Conservation (phyloP, 2,797 vertebrate genomes). For the Syngnathus rostellatus region DNA sequence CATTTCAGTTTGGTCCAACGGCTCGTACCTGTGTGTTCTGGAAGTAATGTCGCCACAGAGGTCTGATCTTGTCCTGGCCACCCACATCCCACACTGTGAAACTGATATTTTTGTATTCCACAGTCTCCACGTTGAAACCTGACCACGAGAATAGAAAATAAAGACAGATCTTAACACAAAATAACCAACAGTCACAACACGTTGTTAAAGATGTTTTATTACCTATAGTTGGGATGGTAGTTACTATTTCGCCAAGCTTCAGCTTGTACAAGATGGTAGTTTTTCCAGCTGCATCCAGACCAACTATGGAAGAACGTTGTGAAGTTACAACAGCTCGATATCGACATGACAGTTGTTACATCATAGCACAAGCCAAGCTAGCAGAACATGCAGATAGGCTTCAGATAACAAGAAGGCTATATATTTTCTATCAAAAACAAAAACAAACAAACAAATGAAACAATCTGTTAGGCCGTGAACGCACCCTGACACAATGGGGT, state of each 20-base stretch:
- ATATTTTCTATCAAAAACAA: background rate
- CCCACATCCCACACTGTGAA: slow-evolving; percentile 95
- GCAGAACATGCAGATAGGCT: background rate
- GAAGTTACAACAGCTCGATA: background rate
- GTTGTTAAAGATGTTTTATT: slow-evolving; percentile 50
- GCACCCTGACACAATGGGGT: background rate
- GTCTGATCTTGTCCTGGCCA: slow-evolving; percentile 89
- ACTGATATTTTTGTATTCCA: slow-evolving; percentile 90
- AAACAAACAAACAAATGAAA: background rate
- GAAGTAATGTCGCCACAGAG: slow-evolving; percentile 91
- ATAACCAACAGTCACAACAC: background rate
- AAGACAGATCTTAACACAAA: background rate
- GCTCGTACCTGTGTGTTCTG: slow-evolving; percentile 78
- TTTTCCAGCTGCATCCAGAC: slow-evolving; percentile 86
- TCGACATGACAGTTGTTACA: background rate
- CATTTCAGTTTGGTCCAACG: background rate
- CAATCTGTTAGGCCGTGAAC: background rate
- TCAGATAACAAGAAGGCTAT: background rate
- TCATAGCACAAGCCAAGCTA: background rate
- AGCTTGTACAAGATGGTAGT: slow-evolving; percentile 90
- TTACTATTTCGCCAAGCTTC: slow-evolving; percentile 87
- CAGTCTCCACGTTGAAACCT: slow-evolving; percentile 93
- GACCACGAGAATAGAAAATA: background rate
- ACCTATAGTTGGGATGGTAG: slow-evolving; percentile 91
- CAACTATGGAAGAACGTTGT: slow-evolving; percentile 63